Evolutionary conservation across 2,113 vertebrate species (phyloP), one percentile per base, ranked within the genome.

Genomic region (Sylvia atricapilla): DNA sequence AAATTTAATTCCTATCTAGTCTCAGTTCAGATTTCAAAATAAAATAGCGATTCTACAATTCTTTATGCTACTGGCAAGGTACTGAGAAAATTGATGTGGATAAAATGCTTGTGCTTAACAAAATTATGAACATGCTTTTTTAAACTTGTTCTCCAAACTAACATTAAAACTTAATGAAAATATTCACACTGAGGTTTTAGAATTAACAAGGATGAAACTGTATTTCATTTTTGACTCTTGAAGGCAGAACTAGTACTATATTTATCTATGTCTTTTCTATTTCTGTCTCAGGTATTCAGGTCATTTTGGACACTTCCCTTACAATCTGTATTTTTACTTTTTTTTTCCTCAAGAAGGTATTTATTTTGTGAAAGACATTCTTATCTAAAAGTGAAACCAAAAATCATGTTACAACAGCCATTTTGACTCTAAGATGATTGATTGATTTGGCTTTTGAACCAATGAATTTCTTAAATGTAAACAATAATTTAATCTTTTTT

Each of bases 1-100:
- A 92, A 67, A 93, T 94, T 91, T 93, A 93, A 83, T 86, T 93
- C 79, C 59, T 93, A 63, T 76, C 64, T 69, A 55, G 30, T 67
- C 47, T 90, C 52, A 18, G 50, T 92, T 88, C 79, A 70, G 33
- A 84, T 89, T 92, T 90, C 86, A 94, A 89, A 92, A 95, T 80
- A 92, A 85, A 90, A 90, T 23, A 84, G 13, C 4, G 13, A 59
- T 86, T 90, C 86, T 64, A 72, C 52, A 77, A 31, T 39, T 74
- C 33, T 70, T 92, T 63, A 21, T 87, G 59, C 72, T 85, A 11
- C 76, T 55, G 86, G 92, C 68, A 92, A 80, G 3, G 11, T 77
- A 80, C 21, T 0, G 6, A 77, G 46, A 70, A 93, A 90, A 73
- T 6, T 37, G 76, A 30, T 35, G 23, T 15, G 56, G 50, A 50